Evolutionary conservation across 2,797 vertebrate genomes (phyloP).

Genomic region (Serranus cabrilla): DNA sequence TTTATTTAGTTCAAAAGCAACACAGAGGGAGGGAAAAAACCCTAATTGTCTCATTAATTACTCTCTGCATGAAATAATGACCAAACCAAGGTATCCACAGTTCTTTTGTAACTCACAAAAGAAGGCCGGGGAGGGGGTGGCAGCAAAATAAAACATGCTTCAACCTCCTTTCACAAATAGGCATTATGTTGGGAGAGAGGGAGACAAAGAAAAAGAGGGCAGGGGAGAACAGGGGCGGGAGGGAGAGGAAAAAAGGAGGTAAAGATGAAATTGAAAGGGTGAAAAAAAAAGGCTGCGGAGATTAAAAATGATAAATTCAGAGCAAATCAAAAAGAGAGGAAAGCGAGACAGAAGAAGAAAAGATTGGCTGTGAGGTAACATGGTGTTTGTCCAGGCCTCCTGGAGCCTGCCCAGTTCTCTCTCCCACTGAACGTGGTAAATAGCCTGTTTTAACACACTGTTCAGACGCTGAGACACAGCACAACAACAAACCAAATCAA

Average conservation of each 20-base stretch:
- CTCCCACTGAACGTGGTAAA: constrained; percentile 67
- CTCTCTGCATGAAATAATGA: constrained; percentile 69
- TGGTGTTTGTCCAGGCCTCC: constrained; percentile 68
- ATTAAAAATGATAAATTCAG: constrained; percentile 50
- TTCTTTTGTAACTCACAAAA: constrained; percentile 73
- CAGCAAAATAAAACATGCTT: constrained; percentile 60
- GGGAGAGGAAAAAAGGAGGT: constrained; percentile 17
- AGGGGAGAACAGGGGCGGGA: constrained; percentile 46
- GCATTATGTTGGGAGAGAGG: constrained; percentile 52
- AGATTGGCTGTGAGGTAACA: constrained; percentile 53
- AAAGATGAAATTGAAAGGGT: constrained; percentile 37
- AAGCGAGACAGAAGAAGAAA: constrained; percentile 44
- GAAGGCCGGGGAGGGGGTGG: constrained; percentile 50
- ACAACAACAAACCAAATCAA: constrained; percentile 79
- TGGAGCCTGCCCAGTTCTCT: constrained; percentile 70
- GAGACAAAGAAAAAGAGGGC: constrained; percentile 63
- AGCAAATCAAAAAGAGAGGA: constrained; percentile 46
- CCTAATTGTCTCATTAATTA: constrained; percentile 82
- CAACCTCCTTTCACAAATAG: constrained; percentile 68
- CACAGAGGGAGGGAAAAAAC: constrained; percentile 43
- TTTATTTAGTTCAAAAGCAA: constrained; percentile 73
- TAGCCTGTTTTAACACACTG: constrained; percentile 76
- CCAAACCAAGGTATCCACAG: constrained; percentile 61
- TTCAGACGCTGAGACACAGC: constrained; percentile 69
- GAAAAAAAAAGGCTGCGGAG: constrained; percentile 28